Evolutionary conservation across 2,113 vertebrate species (phyloP).

Genomic region (Onychorhynchus coronatus): DNA sequence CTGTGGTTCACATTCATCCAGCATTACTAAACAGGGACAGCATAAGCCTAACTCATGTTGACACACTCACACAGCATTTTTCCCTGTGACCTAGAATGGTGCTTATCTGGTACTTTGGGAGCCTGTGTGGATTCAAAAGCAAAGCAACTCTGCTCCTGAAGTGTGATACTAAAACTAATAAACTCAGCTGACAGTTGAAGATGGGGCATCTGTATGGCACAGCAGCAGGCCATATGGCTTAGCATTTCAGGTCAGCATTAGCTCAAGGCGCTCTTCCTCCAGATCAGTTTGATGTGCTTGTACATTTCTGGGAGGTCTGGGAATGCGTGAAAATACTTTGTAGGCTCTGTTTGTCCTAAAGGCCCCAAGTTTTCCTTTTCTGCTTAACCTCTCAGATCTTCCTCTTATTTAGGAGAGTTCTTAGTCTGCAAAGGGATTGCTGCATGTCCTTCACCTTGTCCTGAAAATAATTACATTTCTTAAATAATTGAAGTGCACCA

Average conservation of each 20-base stretch:
- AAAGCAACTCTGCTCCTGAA: neutral
- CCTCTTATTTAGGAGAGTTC: neutral
- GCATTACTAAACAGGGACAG: neutral
- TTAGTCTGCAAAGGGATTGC: neutral
- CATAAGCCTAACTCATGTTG: neutral
- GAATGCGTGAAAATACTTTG: neutral
- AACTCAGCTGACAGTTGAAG: neutral
- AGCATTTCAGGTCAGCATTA: slow-evolving; percentile 5
- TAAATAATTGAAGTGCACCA: neutral
- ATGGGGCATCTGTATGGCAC: neutral
- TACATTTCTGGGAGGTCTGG: neutral
- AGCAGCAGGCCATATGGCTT: slow-evolving; percentile 19
- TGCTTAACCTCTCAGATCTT: neutral
- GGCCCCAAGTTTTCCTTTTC: neutral
- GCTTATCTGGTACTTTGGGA: neutral
- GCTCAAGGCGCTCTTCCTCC: neutral
- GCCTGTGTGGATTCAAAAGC: neutral
- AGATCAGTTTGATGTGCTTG: neutral
- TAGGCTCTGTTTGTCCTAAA: neutral
- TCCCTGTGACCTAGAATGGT: neutral
- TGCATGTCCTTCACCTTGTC: neutral
- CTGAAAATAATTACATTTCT: neutral
- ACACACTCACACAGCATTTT: neutral
- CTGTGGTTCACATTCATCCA: neutral
- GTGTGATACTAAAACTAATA: neutral